phyloP scores from a whole-genome alignment of 2,797 vertebrate species.

The Gephyroberyx darwinii region DNA sequence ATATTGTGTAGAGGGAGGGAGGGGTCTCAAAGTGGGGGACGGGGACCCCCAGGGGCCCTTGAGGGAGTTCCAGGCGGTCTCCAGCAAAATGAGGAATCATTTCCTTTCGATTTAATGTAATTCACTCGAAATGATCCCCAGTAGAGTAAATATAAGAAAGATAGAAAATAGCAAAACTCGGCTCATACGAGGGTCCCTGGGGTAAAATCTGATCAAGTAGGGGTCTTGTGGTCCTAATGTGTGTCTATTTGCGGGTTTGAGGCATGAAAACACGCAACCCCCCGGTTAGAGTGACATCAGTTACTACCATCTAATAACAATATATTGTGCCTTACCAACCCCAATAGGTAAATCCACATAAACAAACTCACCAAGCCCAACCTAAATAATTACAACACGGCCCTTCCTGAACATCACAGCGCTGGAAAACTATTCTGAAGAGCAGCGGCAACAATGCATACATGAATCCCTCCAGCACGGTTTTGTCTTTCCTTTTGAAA shows the following conservation, averaged over 20 bases:
- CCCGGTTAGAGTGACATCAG: conserved; percentile 30
- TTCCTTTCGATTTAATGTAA: conserved; percentile 61
- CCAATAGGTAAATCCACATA: conserved; percentile 43
- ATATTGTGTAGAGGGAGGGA: conserved; percentile 14
- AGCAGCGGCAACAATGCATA: conserved; percentile 65
- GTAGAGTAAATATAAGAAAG: conserved; percentile 43
- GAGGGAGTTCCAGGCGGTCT: conserved; percentile 54
- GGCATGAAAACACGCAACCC: conserved; percentile 21
- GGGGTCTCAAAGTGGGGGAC: conserved; percentile 26
- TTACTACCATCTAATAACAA: conserved; percentile 46
- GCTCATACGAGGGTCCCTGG: too few relatives aligned
- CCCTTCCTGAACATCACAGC: conserved; percentile 51
- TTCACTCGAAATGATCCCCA: conserved; percentile 48
- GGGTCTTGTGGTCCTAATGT: too few relatives aligned
- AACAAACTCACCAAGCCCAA: conserved; percentile 54
- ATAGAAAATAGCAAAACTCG: neutral
- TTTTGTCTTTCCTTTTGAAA: conserved; percentile 64
- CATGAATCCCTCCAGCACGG: conserved; percentile 66
- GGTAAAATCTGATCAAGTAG: too few relatives aligned
- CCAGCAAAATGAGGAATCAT: conserved; percentile 59
- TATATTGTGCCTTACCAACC: conserved; percentile 35
- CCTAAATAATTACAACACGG: conserved; percentile 48
- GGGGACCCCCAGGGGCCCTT: conserved; percentile 45
- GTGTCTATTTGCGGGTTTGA: conserved; percentile 18
- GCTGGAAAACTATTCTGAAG: conserved; percentile 59